phyloP scores from a whole-genome alignment of 2,797 vertebrate species.

The Tokudaia tokunoshimensis region DNA sequence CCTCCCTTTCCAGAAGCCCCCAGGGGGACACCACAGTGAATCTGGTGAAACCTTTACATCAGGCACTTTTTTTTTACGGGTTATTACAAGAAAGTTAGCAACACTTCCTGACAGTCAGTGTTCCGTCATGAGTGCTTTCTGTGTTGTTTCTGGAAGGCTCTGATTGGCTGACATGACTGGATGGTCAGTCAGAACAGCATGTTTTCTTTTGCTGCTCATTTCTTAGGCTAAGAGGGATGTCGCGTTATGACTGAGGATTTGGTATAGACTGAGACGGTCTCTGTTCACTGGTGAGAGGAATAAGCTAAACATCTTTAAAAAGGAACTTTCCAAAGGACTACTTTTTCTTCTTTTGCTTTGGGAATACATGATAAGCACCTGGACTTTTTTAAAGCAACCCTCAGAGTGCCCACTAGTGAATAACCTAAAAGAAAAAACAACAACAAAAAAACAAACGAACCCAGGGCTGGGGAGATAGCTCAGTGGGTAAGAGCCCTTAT shows the following conservation, averaged over 20 bases:
- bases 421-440: background rate
- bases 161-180: background rate
- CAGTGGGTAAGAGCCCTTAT: background rate
- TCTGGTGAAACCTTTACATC: background rate
- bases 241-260: constrained; percentile 19
- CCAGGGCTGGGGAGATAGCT: background rate
- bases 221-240: background rate
- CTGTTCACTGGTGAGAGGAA: constrained; percentile 67
- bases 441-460: no score
- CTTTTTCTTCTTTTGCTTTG: constrained; percentile 62
- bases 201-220: background rate
- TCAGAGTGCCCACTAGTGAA: background rate
- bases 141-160: constrained; percentile 7
- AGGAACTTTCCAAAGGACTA: constrained; percentile 78
- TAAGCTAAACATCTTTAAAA: constrained; percentile 52
- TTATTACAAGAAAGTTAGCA: background rate
- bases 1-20: background rate
- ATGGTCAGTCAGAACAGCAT: background rate
- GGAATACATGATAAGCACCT: background rate
- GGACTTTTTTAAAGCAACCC: background rate
- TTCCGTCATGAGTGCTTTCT: background rate
- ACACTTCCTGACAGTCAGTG: background rate
- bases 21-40: background rate
- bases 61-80: background rate
- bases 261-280: constrained; percentile 80